A percentile compares a stretch with the other conserved stretches of the same genome.
phyloP scores from a whole-genome alignment of 2,113 vertebrate species.

The Labeo rohita region DNA sequence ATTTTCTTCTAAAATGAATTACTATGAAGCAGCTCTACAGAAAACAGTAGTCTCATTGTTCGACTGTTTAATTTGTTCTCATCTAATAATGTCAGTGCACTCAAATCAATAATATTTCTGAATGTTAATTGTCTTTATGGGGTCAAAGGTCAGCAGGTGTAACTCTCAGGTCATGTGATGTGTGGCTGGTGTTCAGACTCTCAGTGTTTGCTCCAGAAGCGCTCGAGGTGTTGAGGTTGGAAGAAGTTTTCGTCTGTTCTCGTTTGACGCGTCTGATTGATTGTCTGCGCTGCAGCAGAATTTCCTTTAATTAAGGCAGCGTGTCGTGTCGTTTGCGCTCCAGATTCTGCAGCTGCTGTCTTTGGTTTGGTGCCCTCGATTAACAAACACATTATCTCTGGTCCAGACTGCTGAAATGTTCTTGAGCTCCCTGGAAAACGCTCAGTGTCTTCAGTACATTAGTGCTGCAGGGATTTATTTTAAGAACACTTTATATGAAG shows the following conservation, averaged over 20 bases:
- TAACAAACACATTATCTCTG: not conserved
- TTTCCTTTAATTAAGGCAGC: not conserved
- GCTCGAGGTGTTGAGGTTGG: not conserved
- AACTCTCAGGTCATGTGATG: not conserved
- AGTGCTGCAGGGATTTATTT: not conserved
- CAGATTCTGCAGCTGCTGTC: not conserved
- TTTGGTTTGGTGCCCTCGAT: not conserved
- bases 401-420: not conserved
- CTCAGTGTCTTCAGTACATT: not conserved
- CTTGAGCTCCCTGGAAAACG: too few relatives aligned
- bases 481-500: not conserved
- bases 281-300: not conserved
- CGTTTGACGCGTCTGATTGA: not conserved
- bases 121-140: not conserved
- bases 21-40: not conserved
- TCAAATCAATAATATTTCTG: not conserved
- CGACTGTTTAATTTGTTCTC: too few relatives aligned
- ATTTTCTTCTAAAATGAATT: too few relatives aligned
- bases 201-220: too few relatives aligned
- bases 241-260: not conserved
- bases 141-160: not conserved
- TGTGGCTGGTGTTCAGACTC: not conserved
- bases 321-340: not conserved
- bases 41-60: not conserved
- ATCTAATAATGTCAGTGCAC: not conserved